Evolutionary conservation across 2,888 invertebrate genomes (phyloP).

Genomic region (Spatulosminthurus flaviceps): DNA sequence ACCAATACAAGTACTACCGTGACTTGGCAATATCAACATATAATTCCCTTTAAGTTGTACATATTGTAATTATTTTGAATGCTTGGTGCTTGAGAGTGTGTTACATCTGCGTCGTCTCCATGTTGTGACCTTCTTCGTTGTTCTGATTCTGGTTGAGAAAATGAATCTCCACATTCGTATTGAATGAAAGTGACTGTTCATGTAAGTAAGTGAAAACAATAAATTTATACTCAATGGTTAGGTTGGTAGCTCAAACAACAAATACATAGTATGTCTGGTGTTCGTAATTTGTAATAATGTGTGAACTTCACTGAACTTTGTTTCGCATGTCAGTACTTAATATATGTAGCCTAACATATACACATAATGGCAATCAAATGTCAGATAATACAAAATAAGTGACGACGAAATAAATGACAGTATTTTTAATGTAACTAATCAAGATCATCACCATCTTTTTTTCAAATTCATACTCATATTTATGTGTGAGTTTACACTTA

Average conservation of each 20-base stretch:
- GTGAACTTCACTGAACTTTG: constrained; percentile 18
- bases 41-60: constrained; percentile 28
- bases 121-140: constrained; percentile 35
- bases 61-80: constrained; percentile 35
- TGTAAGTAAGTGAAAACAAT: constrained; percentile 22
- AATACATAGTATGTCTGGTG: constrained; percentile 5
- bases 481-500: too few relatives aligned
- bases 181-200: constrained; percentile 51
- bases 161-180: constrained; percentile 55
- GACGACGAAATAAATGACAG: constrained; percentile 32
- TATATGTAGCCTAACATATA: constrained; percentile 13
- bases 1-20: constrained; percentile 36
- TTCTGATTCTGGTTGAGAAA: constrained; percentile 44
- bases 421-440: constrained; percentile 25
- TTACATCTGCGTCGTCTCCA: constrained; percentile 35
- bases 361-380: constrained; percentile 1
- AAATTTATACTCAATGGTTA: constrained; percentile 20
- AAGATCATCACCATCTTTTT: background rate
- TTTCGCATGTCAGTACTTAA: constrained; percentile 18
- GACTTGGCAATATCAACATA: constrained; percentile 37
- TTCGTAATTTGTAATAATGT: constrained; percentile 22
- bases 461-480: too few relatives aligned
- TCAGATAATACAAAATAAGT: constrained; percentile 2
- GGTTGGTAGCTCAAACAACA: constrained; percentile 22
- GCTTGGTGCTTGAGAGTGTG: constrained; percentile 5